Evolutionary conservation across 2,113 vertebrate species (phyloP).

Genomic region (Myotis yumanensis): DNA sequence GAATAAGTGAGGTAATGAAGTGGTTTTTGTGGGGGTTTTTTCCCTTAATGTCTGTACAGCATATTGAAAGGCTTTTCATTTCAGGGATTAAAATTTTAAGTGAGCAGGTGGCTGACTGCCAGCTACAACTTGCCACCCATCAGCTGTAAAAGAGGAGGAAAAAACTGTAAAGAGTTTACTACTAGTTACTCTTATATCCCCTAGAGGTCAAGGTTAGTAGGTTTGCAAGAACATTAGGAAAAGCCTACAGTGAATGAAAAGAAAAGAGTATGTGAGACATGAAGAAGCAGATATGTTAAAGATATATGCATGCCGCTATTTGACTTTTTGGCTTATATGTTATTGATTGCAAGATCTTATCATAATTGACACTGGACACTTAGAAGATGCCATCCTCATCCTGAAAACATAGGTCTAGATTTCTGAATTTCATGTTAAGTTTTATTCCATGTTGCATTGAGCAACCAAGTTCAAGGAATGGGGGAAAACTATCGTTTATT

Average conservation of each 20-base stretch:
- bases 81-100: slow-evolving; percentile 80
- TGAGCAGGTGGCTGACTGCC: slow-evolving; percentile 73
- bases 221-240: not conserved
- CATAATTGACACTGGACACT: not conserved
- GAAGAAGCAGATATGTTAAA: not conserved
- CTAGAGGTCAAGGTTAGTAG: slow-evolving; percentile 16
- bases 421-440: not conserved
- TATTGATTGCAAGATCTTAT: not conserved
- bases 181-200: not conserved
- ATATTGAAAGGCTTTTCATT: slow-evolving; percentile 76
- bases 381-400: not conserved
- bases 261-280: not conserved
- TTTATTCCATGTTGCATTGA: not conserved
- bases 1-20: slow-evolving; percentile 63
- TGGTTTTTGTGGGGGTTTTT: not conserved
- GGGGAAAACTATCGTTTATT: not conserved
- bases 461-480: not conserved
- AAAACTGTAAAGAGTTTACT: slow-evolving; percentile 38
- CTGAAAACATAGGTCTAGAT: not conserved
- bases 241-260: not conserved
- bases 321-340: not conserved
- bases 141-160: slow-evolving; percentile 39
- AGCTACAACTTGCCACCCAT: slow-evolving; percentile 55
- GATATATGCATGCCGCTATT: not conserved
- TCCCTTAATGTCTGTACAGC: slow-evolving; percentile 55